Evolutionary conservation across 2,888 invertebrate genomes (phyloP).

Genomic region (Plemyria rubiginata): DNA sequence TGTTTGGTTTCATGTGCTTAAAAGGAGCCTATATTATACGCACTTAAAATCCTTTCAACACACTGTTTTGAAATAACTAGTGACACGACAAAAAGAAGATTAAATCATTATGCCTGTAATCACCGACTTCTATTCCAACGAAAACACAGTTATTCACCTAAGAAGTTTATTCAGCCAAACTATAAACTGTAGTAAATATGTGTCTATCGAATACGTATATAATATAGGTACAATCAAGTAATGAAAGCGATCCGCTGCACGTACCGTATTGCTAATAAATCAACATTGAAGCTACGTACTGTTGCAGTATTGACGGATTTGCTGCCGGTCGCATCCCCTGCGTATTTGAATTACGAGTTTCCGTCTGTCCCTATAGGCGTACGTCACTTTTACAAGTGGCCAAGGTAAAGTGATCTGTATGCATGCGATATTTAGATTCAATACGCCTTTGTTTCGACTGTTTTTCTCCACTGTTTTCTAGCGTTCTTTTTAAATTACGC

Average conservation of each 20-base stretch:
- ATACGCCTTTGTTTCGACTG: too few relatives aligned
- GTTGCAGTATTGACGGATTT: conserved; percentile 44
- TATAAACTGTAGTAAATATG: too few relatives aligned
- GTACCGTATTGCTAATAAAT: conserved; percentile 39
- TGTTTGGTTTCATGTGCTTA: too few relatives aligned
- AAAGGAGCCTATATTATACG: too few relatives aligned
- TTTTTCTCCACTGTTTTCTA: too few relatives aligned
- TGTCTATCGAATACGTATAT: neutral
- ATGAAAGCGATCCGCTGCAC: conserved; percentile 25
- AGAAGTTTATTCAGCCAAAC: neutral
- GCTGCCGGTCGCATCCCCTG: conserved; percentile 26
- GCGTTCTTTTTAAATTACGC: too few relatives aligned
- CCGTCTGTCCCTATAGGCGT: conserved; percentile 7
- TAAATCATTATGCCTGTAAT: too few relatives aligned
- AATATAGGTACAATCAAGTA: conserved; percentile 24
- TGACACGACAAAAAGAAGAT: too few relatives aligned
- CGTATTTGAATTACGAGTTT: conserved; percentile 40
- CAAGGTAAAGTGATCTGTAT: conserved; percentile 1
- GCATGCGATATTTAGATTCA: neutral
- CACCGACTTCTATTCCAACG: too few relatives aligned
- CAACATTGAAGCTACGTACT: conserved; percentile 27
- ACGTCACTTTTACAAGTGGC: conserved; percentile 6
- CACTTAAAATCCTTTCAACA: too few relatives aligned
- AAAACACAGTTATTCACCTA: too few relatives aligned
- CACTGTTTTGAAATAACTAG: too few relatives aligned